Base-by-base conservation (phyloP, 23 tunicate genomes). In the Pegea sp. region DNA sequence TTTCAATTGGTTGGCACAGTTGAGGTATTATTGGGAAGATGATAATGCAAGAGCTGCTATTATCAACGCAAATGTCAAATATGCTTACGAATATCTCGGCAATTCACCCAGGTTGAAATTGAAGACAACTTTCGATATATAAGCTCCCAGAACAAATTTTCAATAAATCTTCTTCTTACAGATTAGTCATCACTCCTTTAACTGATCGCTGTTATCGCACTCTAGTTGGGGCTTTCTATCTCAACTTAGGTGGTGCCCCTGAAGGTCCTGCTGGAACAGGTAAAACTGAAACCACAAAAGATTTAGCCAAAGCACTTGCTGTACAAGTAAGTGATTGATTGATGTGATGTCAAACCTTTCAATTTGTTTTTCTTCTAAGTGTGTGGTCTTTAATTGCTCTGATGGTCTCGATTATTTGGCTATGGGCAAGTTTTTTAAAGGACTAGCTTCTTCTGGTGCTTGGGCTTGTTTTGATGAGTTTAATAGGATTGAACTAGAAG, bases 181-280 rank as follows among this genome's bases (percentile, higher is more conserved):
- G 96, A 42, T 50, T 89, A 48, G 98, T 89, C 54, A 89, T 89
- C 71, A 89, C 98, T 18, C 98, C 98, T 5, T 60, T 89, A 58
- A 89, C 98, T 24, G 98, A 89, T 78, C 80, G 98, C 29, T 89
- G 98, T 49, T 89, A 89, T 42, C 98, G 98, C 18, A 89, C 98
- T 33, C 65, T 87, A 25, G 96, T 87, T 32, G 96, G 96, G 44
- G 96, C 96, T 1, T 89, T 89, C 48, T 77, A 89, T 52, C 74
- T 89, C 25, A 77, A 89, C 46, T 65, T 89, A 16, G 98, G 98
- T 16, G 98, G 98, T 20, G 98, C 98, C 3, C 98, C 98, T 11
- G 98, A 89, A 57, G 98, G 98, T 16, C 98, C 98, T 3, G 98
- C 98, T 42, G 98, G 98, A 6, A 89, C 98, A 3, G 98, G 98